A percentile compares a stretch with the other conserved stretches of the same genome.
phyloP scores from a whole-genome alignment of 2,113 vertebrate species.

The Bubo blakistoni region DNA sequence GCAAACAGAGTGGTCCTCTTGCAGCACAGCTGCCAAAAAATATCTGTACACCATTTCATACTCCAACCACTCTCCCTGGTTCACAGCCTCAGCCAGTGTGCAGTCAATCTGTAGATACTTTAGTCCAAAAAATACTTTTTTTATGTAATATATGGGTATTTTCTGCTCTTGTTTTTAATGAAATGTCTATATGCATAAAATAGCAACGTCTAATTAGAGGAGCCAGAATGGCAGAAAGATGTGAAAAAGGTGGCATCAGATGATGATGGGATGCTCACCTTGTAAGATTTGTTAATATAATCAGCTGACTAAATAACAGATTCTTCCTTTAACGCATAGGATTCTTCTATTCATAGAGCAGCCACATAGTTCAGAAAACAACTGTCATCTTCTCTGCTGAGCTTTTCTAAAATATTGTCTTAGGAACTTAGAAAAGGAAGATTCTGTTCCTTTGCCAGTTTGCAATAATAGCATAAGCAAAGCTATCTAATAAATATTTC shows the following conservation, averaged over 20 bases:
- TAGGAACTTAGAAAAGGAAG: not conserved
- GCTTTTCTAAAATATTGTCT: not conserved
- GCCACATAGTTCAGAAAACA: not conserved
- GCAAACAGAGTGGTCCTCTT: not conserved
- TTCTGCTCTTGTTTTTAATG: not conserved
- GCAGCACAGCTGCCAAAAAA: not conserved
- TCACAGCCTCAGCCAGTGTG: not conserved
- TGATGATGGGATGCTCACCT: not conserved
- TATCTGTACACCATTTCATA: not conserved
- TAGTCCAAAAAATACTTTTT: fast-evolving
- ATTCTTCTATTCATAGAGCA: not conserved
- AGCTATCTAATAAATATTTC: not conserved
- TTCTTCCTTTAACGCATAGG: not conserved
- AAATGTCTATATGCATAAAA: not conserved
- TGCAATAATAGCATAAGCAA: not conserved
- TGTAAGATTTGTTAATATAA: not conserved
- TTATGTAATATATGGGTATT: not conserved
- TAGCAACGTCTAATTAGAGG: not conserved
- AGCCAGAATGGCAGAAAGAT: not conserved
- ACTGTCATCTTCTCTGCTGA: not conserved
- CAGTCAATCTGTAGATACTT: not conserved
- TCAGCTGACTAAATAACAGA: not conserved
- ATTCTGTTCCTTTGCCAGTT: not conserved
- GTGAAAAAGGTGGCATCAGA: not conserved
- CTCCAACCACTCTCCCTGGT: not conserved